These are phyloP conservation scores for Oryctes rhinoceros DNA, from an alignment of 1,140 invertebrate species.

Conservation along the genomic window DNA sequence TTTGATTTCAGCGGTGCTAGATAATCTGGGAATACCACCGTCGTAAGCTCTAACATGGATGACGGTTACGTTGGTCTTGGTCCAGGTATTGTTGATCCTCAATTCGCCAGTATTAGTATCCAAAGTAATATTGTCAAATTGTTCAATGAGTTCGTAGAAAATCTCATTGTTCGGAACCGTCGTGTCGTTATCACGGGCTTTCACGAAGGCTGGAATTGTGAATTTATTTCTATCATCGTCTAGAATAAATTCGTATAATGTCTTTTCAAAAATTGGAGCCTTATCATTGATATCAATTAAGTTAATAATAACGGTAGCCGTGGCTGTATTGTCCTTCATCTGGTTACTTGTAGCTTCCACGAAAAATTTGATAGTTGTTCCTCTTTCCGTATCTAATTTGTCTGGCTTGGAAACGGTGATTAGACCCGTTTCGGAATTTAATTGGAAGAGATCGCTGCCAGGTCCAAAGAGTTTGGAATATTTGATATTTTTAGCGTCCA, in stretches of 20 bases:
- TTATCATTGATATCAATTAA: constrained; percentile 89
- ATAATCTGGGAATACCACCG: constrained; percentile 78
- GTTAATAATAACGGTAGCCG: constrained; percentile 76
- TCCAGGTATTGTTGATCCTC: constrained; percentile 48
- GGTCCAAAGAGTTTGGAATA: constrained; percentile 80
- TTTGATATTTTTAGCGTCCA: constrained; percentile 58
- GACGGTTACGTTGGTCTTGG: constrained; percentile 67
- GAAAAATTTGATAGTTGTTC: constrained; percentile 63
- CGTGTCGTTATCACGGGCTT: constrained; percentile 83
- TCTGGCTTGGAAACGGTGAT: constrained; percentile 78
- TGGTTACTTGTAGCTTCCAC: constrained; percentile 88
- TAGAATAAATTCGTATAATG: constrained; percentile 83
- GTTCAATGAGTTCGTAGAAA: constrained; percentile 78
- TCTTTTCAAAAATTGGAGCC: constrained; percentile 80
- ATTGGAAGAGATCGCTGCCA: constrained; percentile 75
- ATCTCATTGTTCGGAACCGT: constrained; percentile 87
- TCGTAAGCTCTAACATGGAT: constrained; percentile 80
- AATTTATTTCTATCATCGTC: constrained; percentile 77
- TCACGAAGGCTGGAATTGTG: constrained; percentile 74
- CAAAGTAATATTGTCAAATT: constrained; percentile 62
- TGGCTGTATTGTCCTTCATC: constrained; percentile 78
- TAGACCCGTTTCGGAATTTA: constrained; percentile 81
- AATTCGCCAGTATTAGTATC: constrained; percentile 79
- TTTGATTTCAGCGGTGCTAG: constrained; percentile 70
- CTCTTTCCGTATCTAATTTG: constrained; percentile 69